Evolutionary conservation across 2,113 vertebrate species (phyloP), one percentile per base, ranked within the genome.

Genomic region (Pandion haliaetus): DNA sequence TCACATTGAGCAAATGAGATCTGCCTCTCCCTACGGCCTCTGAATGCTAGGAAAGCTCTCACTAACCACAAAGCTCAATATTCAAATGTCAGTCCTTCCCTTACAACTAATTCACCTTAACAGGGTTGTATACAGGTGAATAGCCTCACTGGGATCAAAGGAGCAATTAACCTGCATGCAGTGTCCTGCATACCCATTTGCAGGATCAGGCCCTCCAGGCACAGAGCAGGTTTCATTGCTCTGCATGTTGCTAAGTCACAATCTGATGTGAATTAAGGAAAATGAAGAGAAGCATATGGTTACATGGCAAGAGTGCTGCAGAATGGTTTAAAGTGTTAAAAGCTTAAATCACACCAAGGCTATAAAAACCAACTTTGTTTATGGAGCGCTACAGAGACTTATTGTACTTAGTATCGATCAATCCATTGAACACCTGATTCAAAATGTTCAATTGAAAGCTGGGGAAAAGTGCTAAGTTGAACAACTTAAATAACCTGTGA

Each of bases 311-410:
- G 61, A 54, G 62, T n/a, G 73, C 62, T 85, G 62, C 58, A 85
- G 82, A 65, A 82, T 70, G 70, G 62, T 91, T 88, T 93, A 54
- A 95, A 91, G 84, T 54, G 93, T 54, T 94, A 96, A 85, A 91
- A 70, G 83, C 89, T 95, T 95, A 97, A 94, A 94, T 95, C 93
- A 95, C 81, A 91, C 54, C 45, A 84, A 82, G 29, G 45, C 73
- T 94, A 77, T 96, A 95, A 95, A 95, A 96, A 85, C 80, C 88
- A 94, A 5, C 81, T 97, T 93, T 94, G 91, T 96, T 97, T 97
- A 95, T 94, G 89, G 76, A 94, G 67, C 6, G 2, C 82, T 91
- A 90, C 91, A 86, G 86, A 90, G 93, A 95, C 93, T 89, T 96
- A 87, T 96, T 96, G 91, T 97, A 52, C 86, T 94, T 74, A 3